Evolutionary conservation across 2,797 vertebrate species (phyloP).

Genomic region (Sciaenops ocellatus): DNA sequence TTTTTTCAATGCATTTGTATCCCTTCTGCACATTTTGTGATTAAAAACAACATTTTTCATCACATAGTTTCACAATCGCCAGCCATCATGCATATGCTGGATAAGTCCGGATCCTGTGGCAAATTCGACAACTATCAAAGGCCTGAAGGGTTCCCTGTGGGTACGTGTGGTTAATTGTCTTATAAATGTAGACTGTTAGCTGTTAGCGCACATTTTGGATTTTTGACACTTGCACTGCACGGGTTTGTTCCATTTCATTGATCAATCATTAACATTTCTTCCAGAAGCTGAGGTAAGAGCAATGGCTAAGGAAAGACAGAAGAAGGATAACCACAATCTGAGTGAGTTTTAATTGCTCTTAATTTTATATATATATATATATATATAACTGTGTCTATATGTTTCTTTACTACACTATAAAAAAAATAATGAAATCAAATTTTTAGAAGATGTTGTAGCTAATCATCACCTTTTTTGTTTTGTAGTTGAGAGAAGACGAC

Average conservation of each 20-base stretch:
- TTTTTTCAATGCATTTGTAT: slow-evolving; percentile 6
- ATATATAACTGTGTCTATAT: neutral
- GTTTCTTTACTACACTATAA: neutral
- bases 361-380: neutral
- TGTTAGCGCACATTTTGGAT: neutral
- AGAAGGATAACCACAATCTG: slow-evolving; percentile 99
- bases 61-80: slow-evolving; percentile 83
- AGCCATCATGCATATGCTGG: slow-evolving; percentile 88
- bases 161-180: slow-evolving; percentile 73
- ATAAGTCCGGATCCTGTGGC: slow-evolving; percentile 87
- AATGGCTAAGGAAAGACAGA: slow-evolving; percentile 96
- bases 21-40: slow-evolving; percentile 28
- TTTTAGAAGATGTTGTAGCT: neutral
- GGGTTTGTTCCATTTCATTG: neutral
- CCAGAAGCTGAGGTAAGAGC: slow-evolving; percentile 93
- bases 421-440: neutral
- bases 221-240: neutral
- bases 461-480: slow-evolving; percentile 49
- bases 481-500: slow-evolving; percentile 95
- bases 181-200: neutral
- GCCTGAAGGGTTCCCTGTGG: slow-evolving; percentile 87
- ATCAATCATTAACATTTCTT: slow-evolving; percentile 22
- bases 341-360: slow-evolving; percentile 86
- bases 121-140: slow-evolving; percentile 87
- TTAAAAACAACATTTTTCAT: slow-evolving; percentile 39